Evolutionary conservation across 2,888 invertebrate genomes (phyloP), one percentile per base, ranked within the genome.

Genomic region (Acrocera orbiculus): DNA sequence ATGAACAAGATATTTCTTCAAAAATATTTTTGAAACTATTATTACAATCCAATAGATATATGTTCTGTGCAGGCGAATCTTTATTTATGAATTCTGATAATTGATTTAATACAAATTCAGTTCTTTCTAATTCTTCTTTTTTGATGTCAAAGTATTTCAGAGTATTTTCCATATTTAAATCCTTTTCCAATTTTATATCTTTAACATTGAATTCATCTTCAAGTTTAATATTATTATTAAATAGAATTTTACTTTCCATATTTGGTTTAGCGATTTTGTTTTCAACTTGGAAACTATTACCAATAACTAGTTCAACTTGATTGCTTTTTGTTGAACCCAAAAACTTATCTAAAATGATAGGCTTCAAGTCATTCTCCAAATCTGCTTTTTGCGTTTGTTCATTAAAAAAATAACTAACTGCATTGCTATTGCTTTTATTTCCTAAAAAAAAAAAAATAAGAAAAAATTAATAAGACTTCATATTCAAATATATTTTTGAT

Each of bases 31-130:
- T 32, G 9, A 20, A 27, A 2, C 22, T 30, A 14, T 33, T 20
- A 9, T 30, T 27, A 23, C 38, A 39, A 19, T 38, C 26, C 11
- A 33, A 27, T n/a, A 27, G 27, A 34, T 30, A 25, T 5, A 27
- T n/a, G n/a, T n/a, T n/a, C n/a, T n/a, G n/a, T n/a, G n/a, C n/a
- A n/a, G n/a, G n/a, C n/a, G n/a, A n/a, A n/a, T 10, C 9, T 13
- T 23, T n/a, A 6, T 9, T 30, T 16, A 14, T 13, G 17, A 25
- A 11, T 14, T 32, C 26, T 13, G 14, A 26, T 9, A 34, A n/a
- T 23, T 30, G 16, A 15, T 19, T 14, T 14, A 32, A 27, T 17
- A 23, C 7, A 16, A n/a, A 10, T 27, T 27, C 9, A 24, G 16
- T 11, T 1, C 15, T 15, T 23, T 24, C 11, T 8, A 17, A 14